Percentiles rank a stretch among this genome's conserved stretches.
Conservation (phyloP, 92 coral and sea anemone species). For the Zoanthus gigantus region DNA sequence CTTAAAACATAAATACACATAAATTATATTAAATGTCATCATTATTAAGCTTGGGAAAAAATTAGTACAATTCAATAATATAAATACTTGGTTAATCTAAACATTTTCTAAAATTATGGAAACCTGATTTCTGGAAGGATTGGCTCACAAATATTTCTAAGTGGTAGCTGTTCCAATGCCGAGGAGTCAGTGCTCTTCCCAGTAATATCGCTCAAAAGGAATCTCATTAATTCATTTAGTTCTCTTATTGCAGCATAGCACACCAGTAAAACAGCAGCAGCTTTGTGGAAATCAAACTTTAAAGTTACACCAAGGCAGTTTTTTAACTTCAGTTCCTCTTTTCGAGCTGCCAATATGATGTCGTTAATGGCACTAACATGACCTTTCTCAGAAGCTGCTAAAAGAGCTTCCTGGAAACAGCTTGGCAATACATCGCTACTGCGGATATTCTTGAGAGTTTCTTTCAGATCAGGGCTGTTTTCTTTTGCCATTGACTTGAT, state of each 20-base stretch:
- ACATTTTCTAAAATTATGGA: background rate
- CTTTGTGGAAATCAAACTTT: slow-evolving; percentile 64
- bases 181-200: slow-evolving; percentile 51
- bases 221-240: slow-evolving; percentile 65
- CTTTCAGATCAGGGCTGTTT: slow-evolving; percentile 66
- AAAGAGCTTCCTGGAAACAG: slow-evolving; percentile 87
- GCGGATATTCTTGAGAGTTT: slow-evolving; percentile 63
- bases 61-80: background rate
- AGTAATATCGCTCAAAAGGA: slow-evolving; percentile 61
- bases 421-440: slow-evolving; percentile 66
- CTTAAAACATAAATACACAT: too few species aligned
- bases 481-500: slow-evolving; percentile 86
- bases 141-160: slow-evolving; percentile 35
- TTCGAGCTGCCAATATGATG: slow-evolving; percentile 77
- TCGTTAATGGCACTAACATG: slow-evolving; percentile 81
- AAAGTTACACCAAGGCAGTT: slow-evolving; percentile 74
- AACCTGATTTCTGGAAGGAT: slow-evolving; percentile 65
- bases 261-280: slow-evolving; percentile 79
- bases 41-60: too few species aligned
- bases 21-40: too few species aligned
- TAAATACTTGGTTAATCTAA: background rate
- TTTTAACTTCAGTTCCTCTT: slow-evolving; percentile 64
- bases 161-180: slow-evolving; percentile 68
- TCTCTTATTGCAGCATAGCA: slow-evolving; percentile 85
- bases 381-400: slow-evolving; percentile 82